Evolutionary conservation across 2,797 vertebrate genomes (phyloP).

Genomic region (Myioborus melanocephalus): DNA sequence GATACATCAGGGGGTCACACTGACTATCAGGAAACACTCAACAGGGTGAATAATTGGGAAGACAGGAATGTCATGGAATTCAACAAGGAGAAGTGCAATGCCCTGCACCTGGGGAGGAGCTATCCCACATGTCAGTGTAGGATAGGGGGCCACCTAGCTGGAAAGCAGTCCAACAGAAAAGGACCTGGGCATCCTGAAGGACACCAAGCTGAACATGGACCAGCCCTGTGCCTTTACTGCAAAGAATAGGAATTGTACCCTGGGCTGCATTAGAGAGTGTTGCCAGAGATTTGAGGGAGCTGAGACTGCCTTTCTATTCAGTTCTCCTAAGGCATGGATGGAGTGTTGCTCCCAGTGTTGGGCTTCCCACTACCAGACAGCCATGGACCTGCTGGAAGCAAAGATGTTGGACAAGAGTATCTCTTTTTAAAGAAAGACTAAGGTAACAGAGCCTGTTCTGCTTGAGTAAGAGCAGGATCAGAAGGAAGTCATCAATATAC

Average conservation of each 20-base stretch:
- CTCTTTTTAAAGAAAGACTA: neutral
- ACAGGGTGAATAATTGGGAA: neutral
- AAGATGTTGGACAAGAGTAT: neutral
- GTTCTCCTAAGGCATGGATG: neutral
- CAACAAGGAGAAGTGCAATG: neutral
- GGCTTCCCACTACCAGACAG: neutral
- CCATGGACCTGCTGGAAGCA: neutral
- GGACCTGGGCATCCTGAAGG: accelerated
- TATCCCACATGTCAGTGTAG: accelerated
- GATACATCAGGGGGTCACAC: neutral
- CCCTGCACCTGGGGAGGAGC: neutral
- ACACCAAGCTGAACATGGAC: accelerated
- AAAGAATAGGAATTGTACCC: neutral
- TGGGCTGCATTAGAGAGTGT: accelerated
- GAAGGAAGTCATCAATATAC: neutral
- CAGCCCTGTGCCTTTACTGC: neutral
- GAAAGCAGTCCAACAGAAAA: neutral
- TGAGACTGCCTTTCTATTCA: neutral
- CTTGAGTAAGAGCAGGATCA: neutral
- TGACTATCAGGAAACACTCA: neutral
- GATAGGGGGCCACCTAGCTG: neutral
- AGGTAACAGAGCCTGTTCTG: neutral
- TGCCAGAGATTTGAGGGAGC: neutral
- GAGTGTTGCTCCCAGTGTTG: neutral
- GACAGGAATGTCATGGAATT: neutral